Percentiles rank a stretch among this genome's conserved stretches.
Conservation (phyloP, 92 coral and sea anemone genomes). For the Scolanthus callimorphus region DNA sequence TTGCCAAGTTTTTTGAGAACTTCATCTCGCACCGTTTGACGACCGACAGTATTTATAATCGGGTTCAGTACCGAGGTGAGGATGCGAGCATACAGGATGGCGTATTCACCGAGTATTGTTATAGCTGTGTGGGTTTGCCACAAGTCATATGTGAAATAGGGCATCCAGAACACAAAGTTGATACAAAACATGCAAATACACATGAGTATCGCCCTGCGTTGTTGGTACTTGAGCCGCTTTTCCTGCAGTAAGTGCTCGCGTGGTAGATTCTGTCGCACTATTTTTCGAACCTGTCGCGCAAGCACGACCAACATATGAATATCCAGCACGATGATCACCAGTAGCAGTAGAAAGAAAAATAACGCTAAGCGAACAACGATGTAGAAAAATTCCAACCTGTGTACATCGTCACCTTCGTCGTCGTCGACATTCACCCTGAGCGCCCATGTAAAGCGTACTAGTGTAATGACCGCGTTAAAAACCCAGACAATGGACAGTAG, state of each 20-base stretch:
- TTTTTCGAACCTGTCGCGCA: constrained; percentile 18
- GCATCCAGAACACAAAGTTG: constrained; percentile 28
- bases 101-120: constrained; percentile 11
- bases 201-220: constrained; percentile 32
- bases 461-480: constrained; percentile 10
- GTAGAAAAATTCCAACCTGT: constrained; percentile 3
- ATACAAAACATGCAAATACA: constrained; percentile 20
- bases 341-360: constrained; percentile 15
- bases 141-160: constrained; percentile 27
- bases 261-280: constrained; percentile 27
- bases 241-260: constrained; percentile 23
- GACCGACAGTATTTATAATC: constrained; percentile 21
- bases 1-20: constrained; percentile 6
- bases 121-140: constrained; percentile 8
- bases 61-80: constrained; percentile 32
- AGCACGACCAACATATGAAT: constrained; percentile 26
- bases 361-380: constrained; percentile 17
- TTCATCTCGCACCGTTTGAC: constrained; percentile 11
- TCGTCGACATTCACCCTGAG: constrained; percentile 9
- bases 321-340: constrained; percentile 9
- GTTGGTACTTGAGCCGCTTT: constrained; percentile 20
- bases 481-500: constrained; percentile 7
- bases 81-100: constrained; percentile 13
- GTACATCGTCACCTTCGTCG: constrained; percentile 17
- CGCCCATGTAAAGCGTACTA: constrained; percentile 25